A percentile compares a stretch with the other conserved stretches of the same genome.
These are phyloP conservation scores for Pluvialis apricaria DNA, from an alignment of 2,113 vertebrate species.

Conservation along the genomic window DNA sequence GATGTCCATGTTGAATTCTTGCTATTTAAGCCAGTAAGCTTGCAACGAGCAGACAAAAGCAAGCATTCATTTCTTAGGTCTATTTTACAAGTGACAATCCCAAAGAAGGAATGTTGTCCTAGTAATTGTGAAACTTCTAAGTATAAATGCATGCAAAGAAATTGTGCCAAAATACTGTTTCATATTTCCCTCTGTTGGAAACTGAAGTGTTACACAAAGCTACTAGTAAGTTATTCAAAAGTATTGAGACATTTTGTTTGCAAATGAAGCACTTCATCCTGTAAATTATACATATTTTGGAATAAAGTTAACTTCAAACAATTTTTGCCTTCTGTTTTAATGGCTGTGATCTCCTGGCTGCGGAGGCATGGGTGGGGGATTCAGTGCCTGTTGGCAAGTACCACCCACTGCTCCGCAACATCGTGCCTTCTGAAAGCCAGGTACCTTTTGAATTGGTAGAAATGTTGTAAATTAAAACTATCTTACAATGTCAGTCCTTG, in stretches of 20 bases:
- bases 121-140: slow-evolving; percentile 33
- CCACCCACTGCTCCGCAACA: not conserved
- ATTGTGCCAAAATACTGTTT: slow-evolving; percentile 42
- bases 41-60: not conserved
- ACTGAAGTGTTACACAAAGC: slow-evolving; percentile 26
- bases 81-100: slow-evolving; percentile 44
- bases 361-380: not conserved
- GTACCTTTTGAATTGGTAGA: not conserved
- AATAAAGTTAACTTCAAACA: slow-evolving; percentile 50
- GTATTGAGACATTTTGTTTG: slow-evolving; percentile 33
- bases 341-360: not conserved
- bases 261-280: slow-evolving; percentile 48
- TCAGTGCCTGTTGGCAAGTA: not conserved
- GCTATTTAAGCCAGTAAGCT: slow-evolving; percentile 10
- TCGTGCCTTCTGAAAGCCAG: not conserved
- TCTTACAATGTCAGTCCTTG: not conserved
- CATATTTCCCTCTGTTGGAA: slow-evolving; percentile 27
- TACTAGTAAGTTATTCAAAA: slow-evolving; percentile 45
- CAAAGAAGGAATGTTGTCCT: slow-evolving; percentile 63
- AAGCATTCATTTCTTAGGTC: slow-evolving; percentile 6
- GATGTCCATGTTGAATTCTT: not conserved
- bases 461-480: not conserved
- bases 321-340: slow-evolving; percentile 48
- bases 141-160: slow-evolving; percentile 55
- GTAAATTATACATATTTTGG: slow-evolving; percentile 59